phyloP scores from a whole-genome alignment of 1,140 invertebrate species.

The Theocolax elegans region DNA sequence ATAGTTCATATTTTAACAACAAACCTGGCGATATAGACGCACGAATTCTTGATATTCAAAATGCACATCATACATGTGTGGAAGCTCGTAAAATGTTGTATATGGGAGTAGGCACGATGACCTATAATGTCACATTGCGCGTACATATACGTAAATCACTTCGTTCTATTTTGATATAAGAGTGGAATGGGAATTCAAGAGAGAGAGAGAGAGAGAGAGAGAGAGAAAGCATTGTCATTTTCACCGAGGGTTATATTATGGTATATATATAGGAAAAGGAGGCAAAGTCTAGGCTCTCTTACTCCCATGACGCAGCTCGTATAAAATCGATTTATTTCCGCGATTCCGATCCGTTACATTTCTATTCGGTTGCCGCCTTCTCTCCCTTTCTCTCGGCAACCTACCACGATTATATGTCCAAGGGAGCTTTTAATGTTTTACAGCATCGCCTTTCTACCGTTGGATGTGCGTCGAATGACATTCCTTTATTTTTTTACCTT shows the following conservation, averaged over 20 bases:
- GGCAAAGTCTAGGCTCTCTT: no score
- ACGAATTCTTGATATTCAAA: slow-evolving; percentile 4
- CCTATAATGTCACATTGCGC: background rate
- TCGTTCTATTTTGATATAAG: background rate
- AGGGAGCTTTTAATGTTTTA: slow-evolving; percentile 26
- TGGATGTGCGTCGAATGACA: background rate
- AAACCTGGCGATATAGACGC: no score
- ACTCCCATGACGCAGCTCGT: no score
- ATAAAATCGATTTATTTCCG: slow-evolving; percentile 23
- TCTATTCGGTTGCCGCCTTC: slow-evolving; percentile 9
- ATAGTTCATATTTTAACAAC: no score
- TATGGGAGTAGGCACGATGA: background rate
- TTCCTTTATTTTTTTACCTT: no score
- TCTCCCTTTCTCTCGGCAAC: background rate
- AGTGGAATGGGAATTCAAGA: background rate
- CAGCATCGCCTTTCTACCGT: background rate
- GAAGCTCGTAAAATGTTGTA: background rate
- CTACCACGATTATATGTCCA: background rate
- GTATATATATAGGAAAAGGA: no score
- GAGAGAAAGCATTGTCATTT: no score
- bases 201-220: no score
- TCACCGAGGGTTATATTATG: no score
- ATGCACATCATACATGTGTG: slow-evolving; percentile 1
- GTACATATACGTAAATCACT: background rate
- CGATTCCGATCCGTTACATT: slow-evolving; percentile 15